Base-by-base conservation (phyloP, 2,888 invertebrate species). In the Odontomyia ornata region DNA sequence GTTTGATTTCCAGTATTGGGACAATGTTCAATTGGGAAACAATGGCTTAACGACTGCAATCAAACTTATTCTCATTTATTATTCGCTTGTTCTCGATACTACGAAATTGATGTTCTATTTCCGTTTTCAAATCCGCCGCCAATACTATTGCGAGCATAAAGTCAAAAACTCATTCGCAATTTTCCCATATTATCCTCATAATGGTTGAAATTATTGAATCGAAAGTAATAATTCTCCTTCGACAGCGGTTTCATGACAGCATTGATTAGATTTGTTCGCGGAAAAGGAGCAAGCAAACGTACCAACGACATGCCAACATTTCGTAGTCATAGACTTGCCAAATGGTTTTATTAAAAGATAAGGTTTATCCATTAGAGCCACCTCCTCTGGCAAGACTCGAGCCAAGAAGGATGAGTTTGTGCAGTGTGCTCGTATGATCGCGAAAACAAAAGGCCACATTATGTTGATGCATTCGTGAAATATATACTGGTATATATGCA, bases 291-390 rank as follows among this genome's bases (percentile, higher is more conserved):
- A 5, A 5, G 9, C 9, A 36, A 36, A 9, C 36, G 36, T 5
- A 36, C 36, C 9, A 36, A 9, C 47, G 69, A 47, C 46, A 69
- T 69, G 67, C 67, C 43, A 67, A 43, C 43, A 36, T 67, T 52
- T 67, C 18, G 43, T 46, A n/a, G 67, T 21, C 9, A 67, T 36
- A 28, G 27, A 18, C 67, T 67, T 67, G 67, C 67, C 67, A 67
- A 67, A 67, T 36, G 67, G 67, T 67, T 43, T 67, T 67, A 67
- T 67, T 67, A 67, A 46, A 67, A 67, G 67, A 67, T 67, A 67
- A 67, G 46, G 23, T 43, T 23, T 43, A 36, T 46, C 36, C 43
- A 67, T 43, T 67, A 43, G 43, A 43, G 43, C 11, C 13, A 30
- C 28, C n/a, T 18, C 13, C 1, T 5, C 13, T 30, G 18, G n/a